These are phyloP conservation scores for Aphelenchoides avenae DNA, from an alignment of 1,140 invertebrate genomes.

Conservation along the genomic window DNA sequence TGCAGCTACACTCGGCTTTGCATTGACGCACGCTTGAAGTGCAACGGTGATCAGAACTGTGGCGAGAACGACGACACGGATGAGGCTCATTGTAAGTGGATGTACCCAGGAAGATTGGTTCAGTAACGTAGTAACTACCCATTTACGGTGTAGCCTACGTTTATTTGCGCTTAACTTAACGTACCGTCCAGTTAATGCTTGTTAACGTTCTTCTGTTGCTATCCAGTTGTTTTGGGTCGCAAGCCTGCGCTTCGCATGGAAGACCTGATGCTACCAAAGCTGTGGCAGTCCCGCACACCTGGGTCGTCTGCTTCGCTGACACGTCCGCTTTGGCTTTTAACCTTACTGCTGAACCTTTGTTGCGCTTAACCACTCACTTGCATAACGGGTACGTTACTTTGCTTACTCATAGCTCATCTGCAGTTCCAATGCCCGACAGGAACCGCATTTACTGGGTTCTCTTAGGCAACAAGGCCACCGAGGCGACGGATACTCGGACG, in stretches of 20 bases:
- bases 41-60: slow-evolving; percentile 55
- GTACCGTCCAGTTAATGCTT: too few relatives aligned
- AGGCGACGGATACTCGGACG: slow-evolving; percentile 40
- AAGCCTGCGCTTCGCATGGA: too few relatives aligned
- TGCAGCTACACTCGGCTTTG: slow-evolving; percentile 58
- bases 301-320: too few relatives aligned
- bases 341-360: too few relatives aligned
- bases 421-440: slow-evolving; percentile 1
- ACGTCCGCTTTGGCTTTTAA: too few relatives aligned
- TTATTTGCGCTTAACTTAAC: too few relatives aligned
- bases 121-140: slow-evolving; percentile 1
- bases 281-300: too few relatives aligned
- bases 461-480: slow-evolving; percentile 49
- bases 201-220: too few relatives aligned
- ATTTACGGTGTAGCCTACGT: too few relatives aligned
- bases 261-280: too few relatives aligned
- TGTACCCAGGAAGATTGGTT: background rate
- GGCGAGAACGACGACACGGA: slow-evolving; percentile 58
- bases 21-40: slow-evolving; percentile 45
- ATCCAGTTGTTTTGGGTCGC: too few relatives aligned
- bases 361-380: too few relatives aligned
- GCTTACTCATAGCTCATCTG: slow-evolving; percentile 10
- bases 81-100: slow-evolving; percentile 55
- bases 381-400: slow-evolving; percentile 1
- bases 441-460: slow-evolving; percentile 1